These are phyloP conservation scores for Philereme vetulata DNA, from an alignment of 2,888 invertebrate genomes.

Conservation along the genomic window DNA sequence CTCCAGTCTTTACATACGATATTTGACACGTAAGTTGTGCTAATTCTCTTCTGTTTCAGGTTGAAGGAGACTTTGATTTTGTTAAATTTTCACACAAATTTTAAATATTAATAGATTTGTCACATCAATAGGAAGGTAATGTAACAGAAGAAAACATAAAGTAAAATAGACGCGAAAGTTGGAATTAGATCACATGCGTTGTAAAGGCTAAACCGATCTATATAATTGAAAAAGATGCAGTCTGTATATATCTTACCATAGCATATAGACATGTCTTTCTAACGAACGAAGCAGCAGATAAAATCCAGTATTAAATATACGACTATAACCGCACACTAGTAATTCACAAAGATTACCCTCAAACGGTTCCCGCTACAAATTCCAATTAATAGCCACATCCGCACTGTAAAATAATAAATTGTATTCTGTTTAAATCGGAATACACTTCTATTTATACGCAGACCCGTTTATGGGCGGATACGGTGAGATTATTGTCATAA, in stretches of 20 bases:
- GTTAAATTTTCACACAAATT: background rate
- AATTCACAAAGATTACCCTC: conserved; percentile 32
- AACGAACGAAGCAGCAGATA: no score
- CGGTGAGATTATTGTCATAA: conserved; percentile 75
- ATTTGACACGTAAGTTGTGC: conserved; percentile 76
- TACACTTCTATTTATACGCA: conserved; percentile 61
- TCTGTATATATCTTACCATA: no score
- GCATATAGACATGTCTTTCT: no score
- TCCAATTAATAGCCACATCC: conserved; percentile 53
- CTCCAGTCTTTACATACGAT: conserved; percentile 69
- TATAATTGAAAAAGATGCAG: no score
- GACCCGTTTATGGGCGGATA: conserved; percentile 61
- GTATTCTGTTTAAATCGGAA: conserved; percentile 58
- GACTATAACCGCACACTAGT: conserved; percentile 17
- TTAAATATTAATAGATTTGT: no score
- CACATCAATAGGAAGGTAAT: conserved; percentile 15
- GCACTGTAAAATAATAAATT: conserved; percentile 60
- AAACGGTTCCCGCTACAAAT: conserved; percentile 43
- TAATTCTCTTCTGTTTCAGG: conserved; percentile 64
- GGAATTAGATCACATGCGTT: no score
- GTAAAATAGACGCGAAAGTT: no score
- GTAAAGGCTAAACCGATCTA: no score
- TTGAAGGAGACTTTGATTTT: background rate
- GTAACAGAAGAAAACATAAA: conserved; percentile 7
- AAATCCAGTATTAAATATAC: conserved; percentile 5